Evolutionary conservation across 2,113 vertebrate genomes (phyloP).

Genomic region (Hemibagrus wyckioides): DNA sequence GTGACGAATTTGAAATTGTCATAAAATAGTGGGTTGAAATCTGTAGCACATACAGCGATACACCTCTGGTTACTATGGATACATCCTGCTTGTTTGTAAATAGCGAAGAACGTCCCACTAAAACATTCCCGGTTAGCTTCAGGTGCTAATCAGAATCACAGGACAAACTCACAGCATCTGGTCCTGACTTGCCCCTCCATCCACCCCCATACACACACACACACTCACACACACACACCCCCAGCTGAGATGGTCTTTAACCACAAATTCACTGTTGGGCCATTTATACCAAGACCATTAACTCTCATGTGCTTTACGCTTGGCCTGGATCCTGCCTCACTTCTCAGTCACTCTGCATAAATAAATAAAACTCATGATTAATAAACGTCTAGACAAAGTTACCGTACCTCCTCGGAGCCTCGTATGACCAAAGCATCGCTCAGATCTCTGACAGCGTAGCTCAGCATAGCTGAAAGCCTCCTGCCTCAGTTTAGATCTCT

Average conservation of each 20-base stretch:
- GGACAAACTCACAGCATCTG: conserved; percentile 8
- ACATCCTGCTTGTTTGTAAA: background rate
- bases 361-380: conserved; percentile 16
- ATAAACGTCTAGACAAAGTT: conserved; percentile 12
- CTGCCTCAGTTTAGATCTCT: conserved; percentile 43
- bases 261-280: conserved; percentile 18
- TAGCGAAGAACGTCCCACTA: background rate
- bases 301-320: background rate
- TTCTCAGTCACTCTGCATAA: conserved; percentile 6
- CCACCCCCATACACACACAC: background rate
- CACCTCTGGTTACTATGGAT: background rate
- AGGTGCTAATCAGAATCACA: conserved; percentile 19
- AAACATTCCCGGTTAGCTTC: background rate
- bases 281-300: conserved; percentile 7
- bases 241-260: conserved; percentile 23
- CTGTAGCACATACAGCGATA: background rate
- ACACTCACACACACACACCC: background rate
- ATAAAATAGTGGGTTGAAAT: background rate
- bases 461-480: conserved; percentile 64
- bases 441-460: conserved; percentile 64
- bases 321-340: background rate
- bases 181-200: background rate
- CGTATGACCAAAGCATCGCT: conserved; percentile 22
- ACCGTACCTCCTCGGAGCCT: background rate
- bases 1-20: background rate